A percentile compares a stretch with the other conserved stretches of the same genome.
These are phyloP conservation scores for Eilema sororculum DNA, from an alignment of 2,888 invertebrate genomes.

Conservation along the genomic window DNA sequence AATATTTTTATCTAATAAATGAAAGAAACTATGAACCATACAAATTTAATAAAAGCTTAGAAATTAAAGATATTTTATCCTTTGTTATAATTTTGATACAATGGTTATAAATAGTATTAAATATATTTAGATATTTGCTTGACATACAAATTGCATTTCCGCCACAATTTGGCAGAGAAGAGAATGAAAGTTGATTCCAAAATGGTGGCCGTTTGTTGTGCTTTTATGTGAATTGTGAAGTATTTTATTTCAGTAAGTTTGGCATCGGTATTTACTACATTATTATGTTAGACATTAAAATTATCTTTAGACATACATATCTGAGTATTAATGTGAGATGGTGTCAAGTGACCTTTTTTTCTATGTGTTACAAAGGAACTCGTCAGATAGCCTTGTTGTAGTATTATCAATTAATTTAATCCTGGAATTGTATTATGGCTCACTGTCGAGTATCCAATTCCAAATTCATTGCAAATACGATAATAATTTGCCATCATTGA, in stretches of 20 bases:
- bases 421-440: slow-evolving; percentile 2
- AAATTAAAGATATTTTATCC: background rate
- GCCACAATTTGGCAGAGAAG: slow-evolving; percentile 63
- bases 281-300: background rate
- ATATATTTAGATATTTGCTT: slow-evolving; percentile 27
- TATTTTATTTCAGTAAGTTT: slow-evolving; percentile 61
- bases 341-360: slow-evolving; percentile 46
- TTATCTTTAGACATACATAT: too few relatives aligned
- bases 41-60: too few relatives aligned
- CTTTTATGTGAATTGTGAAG: slow-evolving; percentile 74
- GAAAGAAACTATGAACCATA: background rate
- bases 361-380: slow-evolving; percentile 67
- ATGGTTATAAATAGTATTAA: background rate
- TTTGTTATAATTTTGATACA: background rate
- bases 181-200: slow-evolving; percentile 75
- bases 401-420: slow-evolving; percentile 36
- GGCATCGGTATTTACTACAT: slow-evolving; percentile 3
- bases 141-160: slow-evolving; percentile 61
- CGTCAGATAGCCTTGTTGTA: slow-evolving; percentile 48
- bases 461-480: background rate
- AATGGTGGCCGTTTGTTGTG: slow-evolving; percentile 88
- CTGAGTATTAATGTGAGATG: slow-evolving; percentile 12
- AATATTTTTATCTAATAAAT: background rate
- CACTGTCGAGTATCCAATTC: background rate
- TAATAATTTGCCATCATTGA: background rate